Evolutionary conservation across 2,113 vertebrate genomes (phyloP).

Genomic region (Leuciscus idus): DNA sequence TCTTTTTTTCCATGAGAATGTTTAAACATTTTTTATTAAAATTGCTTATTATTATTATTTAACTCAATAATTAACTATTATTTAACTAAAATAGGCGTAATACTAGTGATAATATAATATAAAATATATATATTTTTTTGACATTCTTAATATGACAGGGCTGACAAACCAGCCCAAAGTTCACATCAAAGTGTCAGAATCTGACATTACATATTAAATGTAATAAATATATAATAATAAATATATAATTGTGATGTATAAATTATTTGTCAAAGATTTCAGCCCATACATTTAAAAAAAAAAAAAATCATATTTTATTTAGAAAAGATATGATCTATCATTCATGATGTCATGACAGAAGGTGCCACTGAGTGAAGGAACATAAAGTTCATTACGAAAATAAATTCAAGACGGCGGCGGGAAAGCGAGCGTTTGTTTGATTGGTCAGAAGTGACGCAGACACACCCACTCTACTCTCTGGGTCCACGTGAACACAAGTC

Average conservation of each 20-base stretch:
- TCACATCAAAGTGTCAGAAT: no score
- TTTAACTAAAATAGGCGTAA: no score
- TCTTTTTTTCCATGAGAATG: background rate
- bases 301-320: background rate
- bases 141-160: no score
- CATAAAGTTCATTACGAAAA: background rate
- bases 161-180: no score
- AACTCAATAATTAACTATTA: background rate
- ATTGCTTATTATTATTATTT: background rate
- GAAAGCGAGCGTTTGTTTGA: conserved; percentile 13
- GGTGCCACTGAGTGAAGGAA: background rate
- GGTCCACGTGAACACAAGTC: conserved; percentile 65
- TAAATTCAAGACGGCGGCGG: conserved; percentile 21
- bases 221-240: no score
- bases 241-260: no score
- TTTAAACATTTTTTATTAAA: background rate
- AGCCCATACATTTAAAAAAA: no score
- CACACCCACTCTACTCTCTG: conserved; percentile 42
- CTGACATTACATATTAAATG: no score
- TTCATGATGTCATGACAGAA: background rate
- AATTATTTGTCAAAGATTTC: no score
- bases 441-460: conserved; percentile 17
- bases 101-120: no score
- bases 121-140: no score
- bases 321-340: background rate